phyloP scores from a whole-genome alignment of 2,888 invertebrate species.

The Nymphalis c-album region DNA sequence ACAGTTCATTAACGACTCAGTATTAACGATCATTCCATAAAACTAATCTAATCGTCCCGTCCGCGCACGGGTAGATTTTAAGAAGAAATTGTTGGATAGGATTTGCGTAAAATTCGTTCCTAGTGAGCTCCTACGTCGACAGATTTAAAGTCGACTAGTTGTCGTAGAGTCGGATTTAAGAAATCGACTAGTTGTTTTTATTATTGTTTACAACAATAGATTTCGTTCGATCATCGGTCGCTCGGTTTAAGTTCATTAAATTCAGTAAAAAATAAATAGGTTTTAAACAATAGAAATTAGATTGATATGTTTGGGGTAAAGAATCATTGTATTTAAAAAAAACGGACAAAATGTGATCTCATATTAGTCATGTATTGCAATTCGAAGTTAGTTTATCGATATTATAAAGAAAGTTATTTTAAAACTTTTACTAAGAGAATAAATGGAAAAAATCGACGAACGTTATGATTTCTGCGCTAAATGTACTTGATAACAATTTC shows the following conservation, averaged over 20 bases:
- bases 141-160: too few species aligned
- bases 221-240: too few species aligned
- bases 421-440: not conserved
- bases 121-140: too few species aligned
- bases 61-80: too few species aligned
- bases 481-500: not conserved
- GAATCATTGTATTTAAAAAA: not conserved
- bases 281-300: not conserved
- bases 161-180: too few species aligned
- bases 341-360: constrained; percentile 5
- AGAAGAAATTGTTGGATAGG: too few species aligned
- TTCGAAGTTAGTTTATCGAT: not conserved
- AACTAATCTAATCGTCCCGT: too few species aligned
- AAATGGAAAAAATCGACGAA: not conserved
- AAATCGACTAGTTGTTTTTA: too few species aligned
- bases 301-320: not conserved
- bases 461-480: not conserved
- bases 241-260: too few species aligned
- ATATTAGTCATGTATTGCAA: constrained; percentile 6
- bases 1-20: not conserved
- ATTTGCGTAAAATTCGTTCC: too few species aligned
- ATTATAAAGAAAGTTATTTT: not conserved
- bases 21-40: too few species aligned
- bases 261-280: not conserved
- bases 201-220: too few species aligned